Evolutionary conservation across 2,888 invertebrate species (phyloP).

Genomic region (Mesorhabditis sp.): DNA sequence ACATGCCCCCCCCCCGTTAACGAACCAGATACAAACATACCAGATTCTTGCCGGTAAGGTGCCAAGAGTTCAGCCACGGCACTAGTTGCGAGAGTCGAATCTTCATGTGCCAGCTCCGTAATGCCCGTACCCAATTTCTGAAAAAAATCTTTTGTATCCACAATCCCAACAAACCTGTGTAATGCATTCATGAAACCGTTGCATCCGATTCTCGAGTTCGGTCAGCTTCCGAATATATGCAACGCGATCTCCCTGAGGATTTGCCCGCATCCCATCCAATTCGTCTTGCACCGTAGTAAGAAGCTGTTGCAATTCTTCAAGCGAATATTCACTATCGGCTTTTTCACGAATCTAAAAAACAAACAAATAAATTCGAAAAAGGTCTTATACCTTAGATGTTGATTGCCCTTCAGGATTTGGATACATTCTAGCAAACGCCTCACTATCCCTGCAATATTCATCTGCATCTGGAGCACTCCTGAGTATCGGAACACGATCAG

Average conservation of each 20-base stretch:
- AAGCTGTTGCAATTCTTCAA: conserved; percentile 30
- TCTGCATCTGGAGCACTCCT: background rate
- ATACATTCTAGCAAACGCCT: background rate
- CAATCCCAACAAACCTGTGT: background rate
- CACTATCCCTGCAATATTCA: background rate
- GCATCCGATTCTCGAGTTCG: conserved; percentile 27
- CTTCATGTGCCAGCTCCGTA: background rate
- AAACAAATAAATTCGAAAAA: background rate
- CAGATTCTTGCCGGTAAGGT: conserved; percentile 2
- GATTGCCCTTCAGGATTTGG: background rate
- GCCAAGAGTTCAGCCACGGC: background rate
- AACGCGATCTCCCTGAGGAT: conserved; percentile 23
- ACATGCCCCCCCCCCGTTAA: no score
- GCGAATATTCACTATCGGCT: conserved; percentile 10
- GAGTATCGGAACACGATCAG: conserved; percentile 5
- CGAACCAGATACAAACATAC: background rate
- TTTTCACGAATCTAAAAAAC: background rate
- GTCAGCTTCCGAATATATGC: conserved; percentile 24
- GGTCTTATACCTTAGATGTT: background rate
- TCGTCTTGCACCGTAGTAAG: conserved; percentile 27
- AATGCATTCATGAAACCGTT: conserved; percentile 25
- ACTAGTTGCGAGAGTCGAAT: background rate
- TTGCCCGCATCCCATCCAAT: conserved; percentile 25
- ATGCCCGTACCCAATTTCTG: background rate
- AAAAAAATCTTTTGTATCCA: background rate